Conservation (phyloP, 2,888 invertebrate species). For the Crematogaster levior region DNA sequence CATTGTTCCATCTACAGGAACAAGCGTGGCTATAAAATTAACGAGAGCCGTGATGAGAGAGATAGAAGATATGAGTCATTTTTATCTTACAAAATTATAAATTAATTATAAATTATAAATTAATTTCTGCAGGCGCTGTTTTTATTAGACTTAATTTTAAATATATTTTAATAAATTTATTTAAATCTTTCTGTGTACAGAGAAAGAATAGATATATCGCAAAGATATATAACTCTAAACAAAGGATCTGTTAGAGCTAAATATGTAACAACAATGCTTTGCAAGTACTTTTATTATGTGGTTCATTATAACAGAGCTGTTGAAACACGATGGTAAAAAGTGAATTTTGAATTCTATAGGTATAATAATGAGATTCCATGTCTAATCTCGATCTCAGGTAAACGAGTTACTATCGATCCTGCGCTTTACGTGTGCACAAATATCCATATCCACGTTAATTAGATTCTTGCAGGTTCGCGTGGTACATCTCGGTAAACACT, state of each 20-base stretch:
- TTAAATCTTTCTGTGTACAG: background rate
- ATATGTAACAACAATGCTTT: background rate
- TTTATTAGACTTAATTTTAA: background rate
- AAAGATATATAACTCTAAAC: background rate
- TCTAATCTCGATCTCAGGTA: conserved; percentile 68
- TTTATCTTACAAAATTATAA: background rate
- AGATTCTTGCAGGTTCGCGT: conserved; percentile 71
- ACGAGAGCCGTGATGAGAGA: background rate
- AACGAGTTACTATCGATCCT: conserved; percentile 50
- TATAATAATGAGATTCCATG: conserved; percentile 58
- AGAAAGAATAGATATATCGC: background rate
- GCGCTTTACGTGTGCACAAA: conserved; percentile 29
- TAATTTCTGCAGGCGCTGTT: background rate
- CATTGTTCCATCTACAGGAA: background rate
- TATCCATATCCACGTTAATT: conserved; percentile 56
- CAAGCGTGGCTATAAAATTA: background rate
- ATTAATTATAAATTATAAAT: conserved; percentile 10
- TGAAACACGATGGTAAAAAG: conserved; percentile 14
- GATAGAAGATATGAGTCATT: background rate
- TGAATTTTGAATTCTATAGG: conserved; percentile 43
- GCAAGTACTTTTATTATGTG: background rate
- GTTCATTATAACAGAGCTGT: conserved; percentile 8
- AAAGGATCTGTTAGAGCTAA: background rate
- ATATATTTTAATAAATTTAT: background rate
- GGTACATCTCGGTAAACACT: conserved; percentile 74